phyloP scores from a whole-genome alignment of 2,888 invertebrate species.

The Alviniconcha strummeri region DNA sequence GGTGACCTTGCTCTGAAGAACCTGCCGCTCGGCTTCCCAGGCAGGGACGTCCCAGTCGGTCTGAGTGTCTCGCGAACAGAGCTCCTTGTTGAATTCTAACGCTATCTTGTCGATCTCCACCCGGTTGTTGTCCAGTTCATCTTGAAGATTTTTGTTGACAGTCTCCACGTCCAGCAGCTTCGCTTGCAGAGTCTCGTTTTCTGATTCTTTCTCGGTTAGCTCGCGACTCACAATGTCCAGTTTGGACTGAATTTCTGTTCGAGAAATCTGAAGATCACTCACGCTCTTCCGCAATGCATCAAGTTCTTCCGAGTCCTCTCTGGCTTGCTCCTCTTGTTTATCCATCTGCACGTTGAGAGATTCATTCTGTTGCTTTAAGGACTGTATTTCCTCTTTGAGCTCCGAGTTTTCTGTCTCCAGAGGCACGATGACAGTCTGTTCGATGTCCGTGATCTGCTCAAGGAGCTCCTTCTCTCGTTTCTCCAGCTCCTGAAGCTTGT shows the following conservation, averaged over 20 bases:
- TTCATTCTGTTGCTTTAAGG: slow-evolving; percentile 36
- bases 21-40: slow-evolving; percentile 44
- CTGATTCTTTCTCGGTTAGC: slow-evolving; percentile 32
- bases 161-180: slow-evolving; percentile 56
- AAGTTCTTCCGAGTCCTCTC: slow-evolving; percentile 33
- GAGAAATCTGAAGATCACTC: slow-evolving; percentile 31
- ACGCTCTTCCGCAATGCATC: slow-evolving; percentile 33
- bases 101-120: slow-evolving; percentile 42
- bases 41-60: slow-evolving; percentile 25
- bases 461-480: slow-evolving; percentile 38
- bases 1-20: slow-evolving; percentile 44
- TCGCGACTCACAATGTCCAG: slow-evolving; percentile 31
- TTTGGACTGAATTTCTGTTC: slow-evolving; percentile 39
- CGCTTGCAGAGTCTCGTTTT: slow-evolving; percentile 41
- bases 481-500: slow-evolving; percentile 16
- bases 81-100: neutral
- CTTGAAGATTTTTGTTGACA: slow-evolving; percentile 49
- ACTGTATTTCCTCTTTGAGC: slow-evolving; percentile 39
- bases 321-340: slow-evolving; percentile 36
- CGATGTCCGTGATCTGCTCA: slow-evolving; percentile 42
- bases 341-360: slow-evolving; percentile 32
- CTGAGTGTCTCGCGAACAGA: neutral
- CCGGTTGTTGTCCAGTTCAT: slow-evolving; percentile 47
- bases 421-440: slow-evolving; percentile 41
- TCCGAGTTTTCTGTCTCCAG: slow-evolving; percentile 42